A percentile compares a stretch with the other conserved stretches of the same genome.
Conservation (phyloP, 2,797 vertebrate species). For the Cossypha caffra region DNA sequence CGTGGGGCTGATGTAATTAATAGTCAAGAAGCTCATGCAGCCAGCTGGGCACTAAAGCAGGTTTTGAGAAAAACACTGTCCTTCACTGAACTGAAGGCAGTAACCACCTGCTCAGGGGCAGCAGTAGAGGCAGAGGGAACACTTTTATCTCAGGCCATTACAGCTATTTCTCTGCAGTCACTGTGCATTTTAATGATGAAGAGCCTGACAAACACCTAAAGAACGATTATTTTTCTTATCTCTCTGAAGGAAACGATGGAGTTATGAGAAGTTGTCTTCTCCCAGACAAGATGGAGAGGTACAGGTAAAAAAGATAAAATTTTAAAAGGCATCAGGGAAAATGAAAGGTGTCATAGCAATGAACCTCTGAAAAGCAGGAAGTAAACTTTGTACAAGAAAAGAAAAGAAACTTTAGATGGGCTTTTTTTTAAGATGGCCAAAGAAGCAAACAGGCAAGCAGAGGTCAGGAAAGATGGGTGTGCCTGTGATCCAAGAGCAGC, state of each 20-base stretch:
- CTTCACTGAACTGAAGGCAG: not conserved
- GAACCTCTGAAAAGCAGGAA: not conserved
- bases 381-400: not conserved
- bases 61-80: not conserved
- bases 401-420: not conserved
- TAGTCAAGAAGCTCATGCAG: not conserved
- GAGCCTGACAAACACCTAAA: not conserved
- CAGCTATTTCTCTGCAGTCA: not conserved
- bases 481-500: not conserved
- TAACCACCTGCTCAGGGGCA: not conserved
- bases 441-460: not conserved
- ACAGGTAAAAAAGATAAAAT: not conserved
- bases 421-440: not conserved
- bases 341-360: not conserved
- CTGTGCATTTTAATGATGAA: conserved; percentile 14
- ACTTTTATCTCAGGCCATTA: not conserved
- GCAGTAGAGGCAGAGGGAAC: not conserved
- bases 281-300: not conserved
- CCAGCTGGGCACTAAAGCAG: not conserved
- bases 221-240: not conserved
- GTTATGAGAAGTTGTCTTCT: not conserved
- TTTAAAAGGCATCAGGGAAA: not conserved
- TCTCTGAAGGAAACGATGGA: not conserved
- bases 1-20: not conserved
- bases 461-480: not conserved